Evolutionary conservation across 2,797 vertebrate species (phyloP).

Genomic region (Phalloptychus januarius): DNA sequence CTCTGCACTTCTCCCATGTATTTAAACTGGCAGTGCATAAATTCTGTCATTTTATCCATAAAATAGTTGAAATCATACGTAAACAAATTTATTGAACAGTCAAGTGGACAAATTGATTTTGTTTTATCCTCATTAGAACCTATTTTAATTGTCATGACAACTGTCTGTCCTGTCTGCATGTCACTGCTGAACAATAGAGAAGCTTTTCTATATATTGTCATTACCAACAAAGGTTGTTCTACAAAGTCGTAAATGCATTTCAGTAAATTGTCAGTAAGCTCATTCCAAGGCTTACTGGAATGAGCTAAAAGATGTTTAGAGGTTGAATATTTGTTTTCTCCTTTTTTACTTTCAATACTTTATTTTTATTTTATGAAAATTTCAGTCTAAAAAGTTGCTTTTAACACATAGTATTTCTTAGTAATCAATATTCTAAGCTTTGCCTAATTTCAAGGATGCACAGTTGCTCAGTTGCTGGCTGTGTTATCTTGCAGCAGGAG

Average conservation of each 20-base stretch:
- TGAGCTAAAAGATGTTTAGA: no score
- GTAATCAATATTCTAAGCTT: neutral
- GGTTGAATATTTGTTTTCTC: neutral
- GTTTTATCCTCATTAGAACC: no score
- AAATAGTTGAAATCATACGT: no score
- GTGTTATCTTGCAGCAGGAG: neutral
- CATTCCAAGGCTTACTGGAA: no score
- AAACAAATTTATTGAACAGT: no score
- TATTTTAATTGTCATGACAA: no score
- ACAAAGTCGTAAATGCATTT: neutral
- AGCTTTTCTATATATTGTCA: neutral
- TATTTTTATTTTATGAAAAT: neutral
- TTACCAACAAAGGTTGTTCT: neutral
- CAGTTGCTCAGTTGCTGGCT: neutral
- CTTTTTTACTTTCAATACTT: neutral
- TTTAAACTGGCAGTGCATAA: no score
- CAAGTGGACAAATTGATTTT: no score
- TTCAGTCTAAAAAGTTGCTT: neutral
- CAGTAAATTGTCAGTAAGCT: neutral
- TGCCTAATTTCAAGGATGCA: neutral
- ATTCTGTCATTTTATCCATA: no score
- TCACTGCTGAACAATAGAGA: neutral
- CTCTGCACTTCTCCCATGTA: no score
- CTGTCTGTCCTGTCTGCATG: neutral
- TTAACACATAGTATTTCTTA: neutral